Evolutionary conservation across 2,888 invertebrate genomes (phyloP).

Genomic region (Molorchus minor): DNA sequence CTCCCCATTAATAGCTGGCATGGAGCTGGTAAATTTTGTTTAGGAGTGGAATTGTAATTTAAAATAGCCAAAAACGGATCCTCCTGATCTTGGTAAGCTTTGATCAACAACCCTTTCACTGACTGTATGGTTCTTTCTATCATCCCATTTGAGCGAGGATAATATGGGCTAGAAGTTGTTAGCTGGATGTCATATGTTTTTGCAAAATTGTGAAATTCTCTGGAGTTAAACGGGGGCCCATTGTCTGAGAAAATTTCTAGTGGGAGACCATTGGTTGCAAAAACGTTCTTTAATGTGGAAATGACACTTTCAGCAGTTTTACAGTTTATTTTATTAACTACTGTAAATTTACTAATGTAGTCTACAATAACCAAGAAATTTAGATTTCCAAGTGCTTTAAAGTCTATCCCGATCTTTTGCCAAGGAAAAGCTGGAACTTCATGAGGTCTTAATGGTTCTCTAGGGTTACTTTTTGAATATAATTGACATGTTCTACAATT

Average conservation of each 20-base stretch:
- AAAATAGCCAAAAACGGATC: slow-evolving; percentile 43
- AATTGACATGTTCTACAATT: slow-evolving; percentile 29
- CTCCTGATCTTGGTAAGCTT: slow-evolving; percentile 30
- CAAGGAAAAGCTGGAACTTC: slow-evolving; percentile 28
- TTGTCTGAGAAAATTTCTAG: slow-evolving; percentile 35
- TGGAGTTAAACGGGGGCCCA: slow-evolving; percentile 35
- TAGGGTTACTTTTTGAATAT: slow-evolving; percentile 25
- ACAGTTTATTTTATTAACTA: slow-evolving; percentile 35
- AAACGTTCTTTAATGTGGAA: slow-evolving; percentile 24
- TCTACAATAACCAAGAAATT: slow-evolving; percentile 45
- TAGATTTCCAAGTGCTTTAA: slow-evolving; percentile 22
- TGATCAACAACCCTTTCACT: slow-evolving; percentile 40
- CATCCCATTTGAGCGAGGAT: slow-evolving; percentile 37
- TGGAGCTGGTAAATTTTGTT: slow-evolving; percentile 42
- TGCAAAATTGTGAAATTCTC: slow-evolving; percentile 37
- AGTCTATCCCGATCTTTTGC: slow-evolving; percentile 37
- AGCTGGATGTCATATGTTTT: slow-evolving; percentile 34
- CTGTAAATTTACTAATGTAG: slow-evolving; percentile 44
- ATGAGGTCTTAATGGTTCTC: slow-evolving; percentile 30
- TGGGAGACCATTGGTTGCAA: slow-evolving; percentile 32
- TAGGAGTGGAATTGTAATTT: slow-evolving; percentile 42
- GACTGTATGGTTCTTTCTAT: slow-evolving; percentile 42
- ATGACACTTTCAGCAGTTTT: slow-evolving; percentile 22
- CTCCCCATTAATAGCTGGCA: slow-evolving; percentile 43
- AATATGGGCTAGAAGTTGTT: slow-evolving; percentile 39